These are phyloP conservation scores for Erebia ligea DNA, from an alignment of 2,888 invertebrate genomes.

Conservation along the genomic window DNA sequence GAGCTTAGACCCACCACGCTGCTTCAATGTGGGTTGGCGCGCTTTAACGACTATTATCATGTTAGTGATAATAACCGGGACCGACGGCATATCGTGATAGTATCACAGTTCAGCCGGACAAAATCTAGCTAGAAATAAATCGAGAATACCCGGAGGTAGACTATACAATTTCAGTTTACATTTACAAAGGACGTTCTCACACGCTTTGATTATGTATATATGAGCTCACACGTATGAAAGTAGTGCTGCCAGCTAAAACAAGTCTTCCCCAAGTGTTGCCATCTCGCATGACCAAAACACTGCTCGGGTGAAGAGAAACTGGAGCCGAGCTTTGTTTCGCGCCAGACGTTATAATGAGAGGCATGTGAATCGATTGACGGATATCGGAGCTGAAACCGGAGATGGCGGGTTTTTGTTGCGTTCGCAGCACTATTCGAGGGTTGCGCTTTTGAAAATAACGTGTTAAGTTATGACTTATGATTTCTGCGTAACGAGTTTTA, in stretches of 20 bases:
- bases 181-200: conserved; percentile 39
- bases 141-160: background rate
- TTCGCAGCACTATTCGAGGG: conserved; percentile 40
- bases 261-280: conserved; percentile 64
- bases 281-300: conserved; percentile 72
- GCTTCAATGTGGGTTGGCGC: too few species aligned
- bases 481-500: too few species aligned
- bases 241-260: conserved; percentile 60
- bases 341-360: conserved; percentile 79
- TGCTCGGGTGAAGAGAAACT: conserved; percentile 67
- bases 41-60: too few species aligned
- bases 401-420: conserved; percentile 58
- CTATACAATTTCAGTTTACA: conserved; percentile 35
- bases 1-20: too few species aligned
- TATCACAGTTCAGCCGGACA: background rate
- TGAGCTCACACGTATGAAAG: conserved; percentile 28
- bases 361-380: conserved; percentile 77
- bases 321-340: conserved; percentile 76
- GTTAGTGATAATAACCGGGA: too few species aligned
- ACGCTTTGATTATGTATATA: too few species aligned
- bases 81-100: too few species aligned
- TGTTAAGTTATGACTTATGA: background rate
- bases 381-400: conserved; percentile 71
- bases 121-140: background rate
- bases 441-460: conserved; percentile 5